phyloP scores from a whole-genome alignment of 2,113 vertebrate genomes.

The Glareola pratincola region DNA sequence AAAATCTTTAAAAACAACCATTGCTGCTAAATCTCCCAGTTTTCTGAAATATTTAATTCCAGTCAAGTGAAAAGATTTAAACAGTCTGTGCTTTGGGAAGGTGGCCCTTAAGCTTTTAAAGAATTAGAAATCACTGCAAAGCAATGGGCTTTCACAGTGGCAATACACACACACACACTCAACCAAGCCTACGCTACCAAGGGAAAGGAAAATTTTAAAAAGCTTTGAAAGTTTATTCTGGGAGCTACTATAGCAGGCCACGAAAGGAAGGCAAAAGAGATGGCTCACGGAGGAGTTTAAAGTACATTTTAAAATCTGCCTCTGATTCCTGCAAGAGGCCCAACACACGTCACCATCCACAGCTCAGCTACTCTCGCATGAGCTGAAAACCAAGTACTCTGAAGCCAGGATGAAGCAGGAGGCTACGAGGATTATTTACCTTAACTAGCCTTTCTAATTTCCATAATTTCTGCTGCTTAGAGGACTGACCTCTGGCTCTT shows the following conservation, averaged over 20 bases:
- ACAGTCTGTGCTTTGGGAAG: neutral
- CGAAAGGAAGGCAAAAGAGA: neutral
- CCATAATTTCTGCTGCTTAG: conserved; percentile 18
- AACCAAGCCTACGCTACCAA: neutral
- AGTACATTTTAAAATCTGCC: neutral
- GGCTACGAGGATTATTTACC: neutral
- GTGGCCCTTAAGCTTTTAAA: neutral
- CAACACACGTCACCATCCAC: neutral
- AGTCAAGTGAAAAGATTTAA: neutral
- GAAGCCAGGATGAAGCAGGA: neutral
- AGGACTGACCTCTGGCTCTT: neutral
- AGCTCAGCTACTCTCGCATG: neutral
- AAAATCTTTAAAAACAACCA: neutral
- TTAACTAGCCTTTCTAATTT: neutral
- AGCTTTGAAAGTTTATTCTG: neutral
- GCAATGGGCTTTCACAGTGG: neutral
- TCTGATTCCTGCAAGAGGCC: neutral
- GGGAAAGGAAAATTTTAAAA: neutral
- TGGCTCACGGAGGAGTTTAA: neutral
- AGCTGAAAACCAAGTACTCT: neutral
- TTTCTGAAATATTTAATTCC: neutral
- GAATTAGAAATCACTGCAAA: neutral
- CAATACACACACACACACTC: accelerated
- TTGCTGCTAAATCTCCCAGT: neutral
- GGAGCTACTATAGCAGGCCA: neutral